phyloP scores from a whole-genome alignment of 1,140 invertebrate genomes.

The Rhopalosiphum maidis region DNA sequence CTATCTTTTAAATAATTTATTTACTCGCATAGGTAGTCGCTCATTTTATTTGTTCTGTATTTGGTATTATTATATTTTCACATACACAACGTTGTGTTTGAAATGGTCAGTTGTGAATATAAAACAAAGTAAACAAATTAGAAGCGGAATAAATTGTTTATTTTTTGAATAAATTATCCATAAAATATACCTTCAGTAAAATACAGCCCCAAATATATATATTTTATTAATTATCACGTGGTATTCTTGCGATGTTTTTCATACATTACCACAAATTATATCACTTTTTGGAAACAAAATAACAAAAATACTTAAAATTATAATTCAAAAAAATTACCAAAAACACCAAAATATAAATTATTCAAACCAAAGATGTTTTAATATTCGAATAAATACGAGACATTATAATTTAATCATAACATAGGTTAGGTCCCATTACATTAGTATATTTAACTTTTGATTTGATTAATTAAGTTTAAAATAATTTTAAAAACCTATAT shows the following conservation, averaged over 20 bases:
- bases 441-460: too few relatives aligned
- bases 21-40: not conserved
- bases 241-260: not conserved
- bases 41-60: not conserved
- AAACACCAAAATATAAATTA: too few relatives aligned
- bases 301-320: too few relatives aligned
- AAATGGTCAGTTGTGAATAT: not conserved
- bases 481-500: too few relatives aligned
- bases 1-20: not conserved
- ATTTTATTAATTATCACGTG: not conserved
- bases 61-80: not conserved
- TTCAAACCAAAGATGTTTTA: too few relatives aligned
- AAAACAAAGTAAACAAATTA: not conserved
- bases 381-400: too few relatives aligned
- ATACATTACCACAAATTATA: not conserved
- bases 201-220: not conserved
- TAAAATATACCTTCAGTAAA: slow-evolving; percentile 2
- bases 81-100: not conserved
- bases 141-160: not conserved
- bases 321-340: too few relatives aligned
- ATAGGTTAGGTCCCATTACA: too few relatives aligned
- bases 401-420: too few relatives aligned
- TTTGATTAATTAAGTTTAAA: too few relatives aligned
- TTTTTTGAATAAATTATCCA: not conserved
- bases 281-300: not conserved